A percentile compares a stretch with the other conserved stretches of the same genome.
Evolutionary conservation across 2,113 vertebrate species (phyloP).

Genomic region (Cyphomyrus discorhynchus): DNA sequence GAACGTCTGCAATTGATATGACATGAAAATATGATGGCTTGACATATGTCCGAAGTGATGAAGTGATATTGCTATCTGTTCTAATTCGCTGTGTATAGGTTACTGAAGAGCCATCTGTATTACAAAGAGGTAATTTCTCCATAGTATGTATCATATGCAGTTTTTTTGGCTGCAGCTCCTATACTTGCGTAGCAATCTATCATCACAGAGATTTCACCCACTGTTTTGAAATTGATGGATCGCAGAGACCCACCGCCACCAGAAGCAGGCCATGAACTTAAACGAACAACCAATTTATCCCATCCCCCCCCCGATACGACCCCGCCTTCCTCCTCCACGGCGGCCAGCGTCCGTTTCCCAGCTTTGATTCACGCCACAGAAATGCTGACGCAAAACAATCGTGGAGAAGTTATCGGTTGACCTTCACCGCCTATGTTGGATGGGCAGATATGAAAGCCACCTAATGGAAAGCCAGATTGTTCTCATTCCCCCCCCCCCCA

Average conservation of each 20-base stretch:
- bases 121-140: neutral
- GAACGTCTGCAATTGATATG: slow-evolving; percentile 15
- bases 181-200: slow-evolving; percentile 20
- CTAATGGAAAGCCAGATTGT: slow-evolving; percentile 18
- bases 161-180: neutral
- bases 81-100: slow-evolving; percentile 14
- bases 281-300: slow-evolving; percentile 2
- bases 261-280: slow-evolving; percentile 20
- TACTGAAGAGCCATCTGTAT: neutral
- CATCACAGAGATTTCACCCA: slow-evolving; percentile 3
- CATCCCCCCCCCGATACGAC: neutral
- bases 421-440: slow-evolving; percentile 13
- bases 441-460: neutral
- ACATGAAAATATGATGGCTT: slow-evolving; percentile 11
- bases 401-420: slow-evolving; percentile 6
- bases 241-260: neutral
- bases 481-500: neutral
- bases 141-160: neutral
- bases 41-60: slow-evolving; percentile 18
- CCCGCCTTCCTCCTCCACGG: neutral
- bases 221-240: slow-evolving; percentile 28
- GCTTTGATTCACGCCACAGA: neutral
- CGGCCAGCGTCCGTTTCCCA: neutral
- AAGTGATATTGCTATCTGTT: slow-evolving; percentile 4
- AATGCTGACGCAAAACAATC: neutral